These are phyloP conservation scores for Brachionus calyciflorus DNA, from an alignment of 1,140 invertebrate genomes.

Conservation along the genomic window DNA sequence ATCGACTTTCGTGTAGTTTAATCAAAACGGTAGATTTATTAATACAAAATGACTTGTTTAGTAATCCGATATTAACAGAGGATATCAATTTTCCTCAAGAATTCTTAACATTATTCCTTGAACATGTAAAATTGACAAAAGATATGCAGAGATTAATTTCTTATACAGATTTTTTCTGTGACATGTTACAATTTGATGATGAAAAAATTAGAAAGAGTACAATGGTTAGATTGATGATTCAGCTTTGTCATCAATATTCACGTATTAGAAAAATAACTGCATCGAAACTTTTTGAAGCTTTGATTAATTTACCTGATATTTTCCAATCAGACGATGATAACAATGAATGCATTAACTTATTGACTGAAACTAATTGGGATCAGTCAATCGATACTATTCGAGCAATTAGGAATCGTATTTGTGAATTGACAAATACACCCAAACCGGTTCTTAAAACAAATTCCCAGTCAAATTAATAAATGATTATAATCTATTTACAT, in stretches of 20 bases:
- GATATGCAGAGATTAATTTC: slow-evolving; percentile 26
- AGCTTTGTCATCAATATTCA: slow-evolving; percentile 31
- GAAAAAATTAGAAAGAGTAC: slow-evolving; percentile 4
- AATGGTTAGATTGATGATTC: slow-evolving; percentile 22
- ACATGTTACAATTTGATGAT: slow-evolving; percentile 39
- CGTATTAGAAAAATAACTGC: slow-evolving; percentile 15
- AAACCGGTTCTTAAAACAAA: slow-evolving; percentile 15
- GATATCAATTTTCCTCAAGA: slow-evolving; percentile 13
- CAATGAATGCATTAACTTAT: slow-evolving; percentile 8
- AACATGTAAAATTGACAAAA: slow-evolving; percentile 9
- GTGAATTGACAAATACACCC: slow-evolving; percentile 31
- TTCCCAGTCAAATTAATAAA: too few relatives aligned
- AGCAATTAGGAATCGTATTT: slow-evolving; percentile 7
- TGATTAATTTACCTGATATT: slow-evolving; percentile 30
- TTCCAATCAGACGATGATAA: slow-evolving; percentile 10
- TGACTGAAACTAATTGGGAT: slow-evolving; percentile 44
- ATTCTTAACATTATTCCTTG: slow-evolving; percentile 20
- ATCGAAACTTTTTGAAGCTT: slow-evolving; percentile 27
- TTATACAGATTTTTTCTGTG: slow-evolving; percentile 37
- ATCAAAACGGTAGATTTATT: slow-evolving; percentile 40
- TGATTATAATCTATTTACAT: too few relatives aligned
- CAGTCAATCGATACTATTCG: background rate
- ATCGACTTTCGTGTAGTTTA: slow-evolving; percentile 14
- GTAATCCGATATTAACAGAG: background rate
- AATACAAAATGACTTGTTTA: slow-evolving; percentile 34